Evolutionary conservation across 1,140 invertebrate genomes (phyloP).

Genomic region (Zophobas morio): DNA sequence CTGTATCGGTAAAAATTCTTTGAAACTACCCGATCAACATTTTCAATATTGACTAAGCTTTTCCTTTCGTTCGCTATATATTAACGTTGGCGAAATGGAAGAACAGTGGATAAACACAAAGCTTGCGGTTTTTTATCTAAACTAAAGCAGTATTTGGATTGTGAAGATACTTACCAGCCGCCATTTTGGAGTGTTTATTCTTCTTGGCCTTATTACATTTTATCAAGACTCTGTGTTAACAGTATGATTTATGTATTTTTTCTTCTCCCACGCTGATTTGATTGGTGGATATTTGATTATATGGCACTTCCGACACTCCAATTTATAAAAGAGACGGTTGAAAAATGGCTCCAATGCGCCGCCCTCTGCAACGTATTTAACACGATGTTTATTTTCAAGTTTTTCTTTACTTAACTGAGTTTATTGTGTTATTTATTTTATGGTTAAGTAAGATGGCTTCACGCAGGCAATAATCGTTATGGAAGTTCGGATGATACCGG

Average conservation of each 20-base stretch:
- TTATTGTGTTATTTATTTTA: background rate
- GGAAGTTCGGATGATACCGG: slow-evolving; percentile 2
- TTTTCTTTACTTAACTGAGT: too few relatives aligned
- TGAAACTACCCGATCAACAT: background rate
- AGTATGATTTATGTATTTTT: background rate
- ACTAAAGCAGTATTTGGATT: background rate
- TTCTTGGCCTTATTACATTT: slow-evolving; percentile 24
- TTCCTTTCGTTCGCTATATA: background rate
- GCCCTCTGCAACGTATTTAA: background rate
- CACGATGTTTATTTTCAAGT: background rate
- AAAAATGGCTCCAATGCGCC: background rate
- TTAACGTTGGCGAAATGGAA: background rate
- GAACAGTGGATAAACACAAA: slow-evolving; percentile 9
- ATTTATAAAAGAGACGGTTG: background rate
- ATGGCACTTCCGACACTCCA: background rate
- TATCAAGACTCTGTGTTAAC: slow-evolving; percentile 1
- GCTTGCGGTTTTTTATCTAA: background rate
- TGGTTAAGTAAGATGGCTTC: background rate
- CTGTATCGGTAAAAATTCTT: too few relatives aligned
- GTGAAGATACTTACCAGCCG: slow-evolving; percentile 26
- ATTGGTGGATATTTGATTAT: background rate
- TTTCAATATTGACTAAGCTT: background rate
- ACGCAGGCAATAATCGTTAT: background rate
- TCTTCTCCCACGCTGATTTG: background rate
- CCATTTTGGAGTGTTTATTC: slow-evolving; percentile 31